Conservation (phyloP, 2,888 invertebrate species). For the Scaptomyza reducta region DNA sequence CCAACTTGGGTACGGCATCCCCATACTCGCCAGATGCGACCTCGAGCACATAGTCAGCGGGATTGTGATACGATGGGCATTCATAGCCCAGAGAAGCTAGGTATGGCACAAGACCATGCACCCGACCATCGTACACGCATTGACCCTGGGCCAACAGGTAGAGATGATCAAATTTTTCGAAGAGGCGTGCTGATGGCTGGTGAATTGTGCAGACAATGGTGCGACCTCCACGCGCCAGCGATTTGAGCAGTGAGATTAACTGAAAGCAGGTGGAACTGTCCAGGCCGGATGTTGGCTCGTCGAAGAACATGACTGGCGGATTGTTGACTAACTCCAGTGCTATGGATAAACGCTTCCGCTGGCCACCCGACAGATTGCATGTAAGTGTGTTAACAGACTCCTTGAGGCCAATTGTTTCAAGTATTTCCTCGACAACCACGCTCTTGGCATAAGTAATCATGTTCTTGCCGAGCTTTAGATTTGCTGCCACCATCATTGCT, state of each 20-base stretch:
- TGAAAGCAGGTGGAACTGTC: constrained; percentile 98
- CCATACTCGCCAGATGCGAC: constrained; percentile 98
- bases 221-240: constrained; percentile 93
- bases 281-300: constrained; percentile 96
- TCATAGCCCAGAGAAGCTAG: constrained; percentile 92
- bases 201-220: constrained; percentile 98
- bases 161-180: constrained; percentile 97
- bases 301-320: constrained; percentile 98
- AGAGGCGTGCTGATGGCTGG: constrained; percentile 97
- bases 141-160: constrained; percentile 96
- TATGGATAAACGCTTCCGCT: constrained; percentile 95
- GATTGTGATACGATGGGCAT: constrained; percentile 98
- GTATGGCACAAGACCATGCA: constrained; percentile 93
- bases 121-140: constrained; percentile 95
- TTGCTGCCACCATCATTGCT: constrained; percentile 95
- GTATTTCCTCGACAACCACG: constrained; percentile 92
- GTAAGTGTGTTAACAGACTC: constrained; percentile 93
- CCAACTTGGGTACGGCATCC: constrained; percentile 93
- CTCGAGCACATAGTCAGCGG: constrained; percentile 98
- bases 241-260: constrained; percentile 94
- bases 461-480: constrained; percentile 94
- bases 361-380: constrained; percentile 94
- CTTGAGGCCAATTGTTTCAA: constrained; percentile 92
- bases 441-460: constrained; percentile 89
- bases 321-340: constrained; percentile 97